phyloP scores from a whole-genome alignment of 2,888 invertebrate genomes.

The Caenorhabditis sinica region DNA sequence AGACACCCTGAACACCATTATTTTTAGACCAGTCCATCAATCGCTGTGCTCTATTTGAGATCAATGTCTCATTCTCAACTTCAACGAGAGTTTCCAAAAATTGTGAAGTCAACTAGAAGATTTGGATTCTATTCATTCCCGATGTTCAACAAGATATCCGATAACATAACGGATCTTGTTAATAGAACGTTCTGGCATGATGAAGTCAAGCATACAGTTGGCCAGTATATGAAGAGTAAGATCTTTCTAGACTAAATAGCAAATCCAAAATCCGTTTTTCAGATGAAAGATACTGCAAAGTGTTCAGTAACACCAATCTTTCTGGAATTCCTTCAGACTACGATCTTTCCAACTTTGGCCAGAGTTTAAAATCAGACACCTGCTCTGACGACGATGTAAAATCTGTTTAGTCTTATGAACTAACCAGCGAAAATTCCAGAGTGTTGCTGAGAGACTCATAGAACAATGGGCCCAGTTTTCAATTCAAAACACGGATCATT shows the following conservation, averaged over 20 bases:
- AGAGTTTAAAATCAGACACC: constrained; percentile 40
- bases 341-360: constrained; percentile 24
- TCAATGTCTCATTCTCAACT: constrained; percentile 59
- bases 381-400: constrained; percentile 51
- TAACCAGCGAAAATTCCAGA: constrained; percentile 19
- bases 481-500: constrained; percentile 46
- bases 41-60: constrained; percentile 58
- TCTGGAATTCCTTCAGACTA: constrained; percentile 54
- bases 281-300: constrained; percentile 58
- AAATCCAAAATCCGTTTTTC: background rate
- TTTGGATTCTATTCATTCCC: constrained; percentile 46
- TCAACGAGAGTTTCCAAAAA: constrained; percentile 54
- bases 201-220: constrained; percentile 36
- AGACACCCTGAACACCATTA: too few species aligned
- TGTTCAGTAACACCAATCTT: constrained; percentile 50
- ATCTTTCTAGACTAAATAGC: too few species aligned
- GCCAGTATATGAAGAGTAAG: constrained; percentile 51
- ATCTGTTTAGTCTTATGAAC: too few species aligned
- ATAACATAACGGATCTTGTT: constrained; percentile 45
- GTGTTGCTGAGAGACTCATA: constrained; percentile 42
- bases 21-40: constrained; percentile 59
- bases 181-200: constrained; percentile 48
- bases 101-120: constrained; percentile 23
- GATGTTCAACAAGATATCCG: constrained; percentile 64
- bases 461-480: constrained; percentile 57